Conservation (phyloP, 2,888 invertebrate genomes). For the Dryomyza anilis region DNA sequence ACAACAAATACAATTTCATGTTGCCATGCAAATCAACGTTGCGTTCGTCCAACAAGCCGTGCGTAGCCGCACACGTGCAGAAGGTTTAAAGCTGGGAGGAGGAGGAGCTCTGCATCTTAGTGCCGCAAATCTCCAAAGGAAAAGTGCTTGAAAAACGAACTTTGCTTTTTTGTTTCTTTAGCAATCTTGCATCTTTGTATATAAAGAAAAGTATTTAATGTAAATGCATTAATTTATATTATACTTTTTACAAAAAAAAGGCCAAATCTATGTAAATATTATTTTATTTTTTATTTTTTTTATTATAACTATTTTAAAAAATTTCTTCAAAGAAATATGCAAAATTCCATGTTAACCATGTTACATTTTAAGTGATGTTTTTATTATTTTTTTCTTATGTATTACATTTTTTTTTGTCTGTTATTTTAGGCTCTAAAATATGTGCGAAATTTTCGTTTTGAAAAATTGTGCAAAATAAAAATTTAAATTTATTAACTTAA, state of each 20-base stretch:
- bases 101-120: neutral
- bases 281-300: neutral
- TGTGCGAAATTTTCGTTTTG: too few species aligned
- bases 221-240: too few species aligned
- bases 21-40: conserved; percentile 61
- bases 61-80: too few species aligned
- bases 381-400: neutral
- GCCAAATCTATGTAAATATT: neutral
- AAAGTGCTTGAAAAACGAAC: neutral
- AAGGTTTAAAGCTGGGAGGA: conserved; percentile 38
- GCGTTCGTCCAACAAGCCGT: conserved; percentile 47
- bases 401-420: neutral
- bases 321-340: too few species aligned
- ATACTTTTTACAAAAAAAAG: neutral
- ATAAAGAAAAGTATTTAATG: too few species aligned
- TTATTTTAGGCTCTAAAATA: too few species aligned
- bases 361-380: neutral
- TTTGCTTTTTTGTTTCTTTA: neutral
- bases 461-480: too few species aligned
- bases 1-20: conserved; percentile 59
- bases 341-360: too few species aligned
- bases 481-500: too few species aligned
- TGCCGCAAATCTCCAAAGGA: neutral
- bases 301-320: neutral
- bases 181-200: too few species aligned